A percentile compares a stretch with the other conserved stretches of the same genome.
phyloP scores from a whole-genome alignment of 2,797 vertebrate genomes.

The Antrozous pallidus region DNA sequence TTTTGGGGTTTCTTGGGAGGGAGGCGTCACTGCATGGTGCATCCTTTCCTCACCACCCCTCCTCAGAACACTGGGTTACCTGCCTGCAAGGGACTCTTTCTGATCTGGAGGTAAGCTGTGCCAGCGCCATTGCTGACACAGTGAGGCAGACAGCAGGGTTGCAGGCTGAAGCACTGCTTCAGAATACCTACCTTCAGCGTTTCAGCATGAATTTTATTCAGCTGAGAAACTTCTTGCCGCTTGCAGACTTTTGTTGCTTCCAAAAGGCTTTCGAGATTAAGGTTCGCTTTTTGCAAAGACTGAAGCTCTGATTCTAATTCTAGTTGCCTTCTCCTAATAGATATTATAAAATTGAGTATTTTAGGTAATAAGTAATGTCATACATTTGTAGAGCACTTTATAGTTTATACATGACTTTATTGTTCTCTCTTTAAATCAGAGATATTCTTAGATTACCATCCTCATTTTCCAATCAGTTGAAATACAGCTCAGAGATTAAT shows the following conservation, averaged over 20 bases:
- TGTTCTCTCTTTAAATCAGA: background rate
- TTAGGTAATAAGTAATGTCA: background rate
- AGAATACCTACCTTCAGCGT: constrained; percentile 90
- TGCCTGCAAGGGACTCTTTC: background rate
- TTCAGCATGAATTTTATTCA: constrained; percentile 93
- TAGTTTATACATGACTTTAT: background rate
- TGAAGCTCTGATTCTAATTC: constrained; percentile 93
- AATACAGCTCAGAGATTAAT: background rate
- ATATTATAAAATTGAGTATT: constrained; percentile 48
- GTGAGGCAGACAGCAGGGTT: background rate
- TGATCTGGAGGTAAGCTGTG: no score
- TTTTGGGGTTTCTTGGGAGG: no score
- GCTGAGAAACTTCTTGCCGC: constrained; percentile 91
- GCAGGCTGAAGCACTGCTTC: background rate
- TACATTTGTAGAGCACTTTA: background rate
- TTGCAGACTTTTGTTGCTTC: constrained; percentile 93
- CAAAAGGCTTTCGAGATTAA: constrained; percentile 94
- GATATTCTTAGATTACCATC: background rate
- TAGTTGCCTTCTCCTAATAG: constrained; percentile 89
- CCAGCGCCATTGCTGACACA: background rate
- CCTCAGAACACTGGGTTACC: background rate
- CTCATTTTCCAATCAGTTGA: background rate
- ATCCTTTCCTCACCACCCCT: background rate
- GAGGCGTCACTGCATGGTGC: background rate
- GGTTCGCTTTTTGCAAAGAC: constrained; percentile 92